These are phyloP conservation scores for Forbesichthys papilliferus DNA, from an alignment of 2,113 vertebrate species.

Conservation along the genomic window DNA sequence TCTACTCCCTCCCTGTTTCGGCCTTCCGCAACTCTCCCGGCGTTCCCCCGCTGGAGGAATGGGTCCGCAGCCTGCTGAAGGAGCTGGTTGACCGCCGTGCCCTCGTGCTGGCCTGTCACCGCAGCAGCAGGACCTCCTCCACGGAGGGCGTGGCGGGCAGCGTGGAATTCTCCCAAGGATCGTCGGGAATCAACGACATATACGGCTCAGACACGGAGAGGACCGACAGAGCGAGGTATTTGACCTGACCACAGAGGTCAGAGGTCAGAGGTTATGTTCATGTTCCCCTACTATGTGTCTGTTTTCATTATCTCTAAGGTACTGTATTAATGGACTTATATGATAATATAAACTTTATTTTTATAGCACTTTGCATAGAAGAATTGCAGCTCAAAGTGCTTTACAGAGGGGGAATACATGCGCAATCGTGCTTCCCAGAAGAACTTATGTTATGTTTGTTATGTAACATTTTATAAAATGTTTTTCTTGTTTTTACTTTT, in stretches of 20 bases:
- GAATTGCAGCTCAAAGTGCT: too few relatives aligned
- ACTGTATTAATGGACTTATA: too few relatives aligned
- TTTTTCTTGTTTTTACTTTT: too few relatives aligned
- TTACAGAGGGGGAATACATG: too few relatives aligned
- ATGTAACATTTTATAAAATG: too few relatives aligned
- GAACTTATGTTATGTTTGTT: too few relatives aligned
- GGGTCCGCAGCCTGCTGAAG: slow-evolving; percentile 83
- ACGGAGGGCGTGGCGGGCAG: slow-evolving; percentile 94
- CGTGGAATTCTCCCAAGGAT: slow-evolving; percentile 91
- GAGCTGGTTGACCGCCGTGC: slow-evolving; percentile 83
- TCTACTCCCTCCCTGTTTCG: slow-evolving; percentile 75
- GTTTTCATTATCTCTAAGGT: too few relatives aligned
- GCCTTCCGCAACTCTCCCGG: slow-evolving; percentile 28
- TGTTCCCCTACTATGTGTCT: too few relatives aligned
- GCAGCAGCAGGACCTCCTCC: slow-evolving; percentile 90
- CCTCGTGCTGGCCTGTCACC: slow-evolving; percentile 77
- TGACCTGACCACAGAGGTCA: not conserved
- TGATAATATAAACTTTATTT: too few relatives aligned
- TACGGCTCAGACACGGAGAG: slow-evolving; percentile 87
- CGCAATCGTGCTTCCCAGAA: too few relatives aligned
- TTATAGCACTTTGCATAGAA: too few relatives aligned
- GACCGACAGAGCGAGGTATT: slow-evolving; percentile 37
- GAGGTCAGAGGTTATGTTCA: too few relatives aligned
- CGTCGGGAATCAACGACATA: slow-evolving; percentile 90
- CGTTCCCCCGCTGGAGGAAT: slow-evolving; percentile 73